Evolutionary conservation across 1,140 invertebrate species (phyloP), one percentile per base, ranked within the genome.

Genomic region (Platyscapa corneri): DNA sequence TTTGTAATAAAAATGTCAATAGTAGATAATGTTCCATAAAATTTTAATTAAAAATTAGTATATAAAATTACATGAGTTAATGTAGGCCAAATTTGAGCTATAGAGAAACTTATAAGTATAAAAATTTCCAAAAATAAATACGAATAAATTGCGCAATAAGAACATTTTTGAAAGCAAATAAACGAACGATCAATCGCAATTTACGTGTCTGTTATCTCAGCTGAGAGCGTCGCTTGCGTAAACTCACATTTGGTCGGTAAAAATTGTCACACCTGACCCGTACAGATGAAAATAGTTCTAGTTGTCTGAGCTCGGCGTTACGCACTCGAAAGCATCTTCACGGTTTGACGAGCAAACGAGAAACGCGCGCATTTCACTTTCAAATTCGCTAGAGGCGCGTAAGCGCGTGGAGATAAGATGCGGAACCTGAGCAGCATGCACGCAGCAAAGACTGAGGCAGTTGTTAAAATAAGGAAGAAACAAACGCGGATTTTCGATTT

Each of bases 331-430:
- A 60, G 23, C 53, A 87, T 92, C 92, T 92, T 92, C 89, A 89
- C 88, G 90, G 88, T 92, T 91, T 91, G 91, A 34, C 90, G 91
- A 83, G 88, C 89, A 87, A 86, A 74, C 75, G 84, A 75, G 81
- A 82, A 74, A 60, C 60, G 60, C 42, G 74, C 60, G 32, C 37
- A 83, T 83, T 83, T 83, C 74, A 83, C 82, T 83, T 83, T 83
- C 82, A 83, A 83, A 83, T 83, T 83, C 60, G 60, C 74, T 0
- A 39, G 74, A 65, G 39, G 56, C 53, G 72, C 56, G 56, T 60
- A 60, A 60, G 23, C 67, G 70, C 32, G 30, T 12, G 20, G 12
- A 82, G 80, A 82, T 82, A 82, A 82, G 80, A 60, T 23, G 56
- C 23, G 56, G 27, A 60, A 60, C 23, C 8, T 32, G 79, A 39